Evolutionary conservation across 2,113 vertebrate species (phyloP).

Genomic region (Terrapene triunguis): DNA sequence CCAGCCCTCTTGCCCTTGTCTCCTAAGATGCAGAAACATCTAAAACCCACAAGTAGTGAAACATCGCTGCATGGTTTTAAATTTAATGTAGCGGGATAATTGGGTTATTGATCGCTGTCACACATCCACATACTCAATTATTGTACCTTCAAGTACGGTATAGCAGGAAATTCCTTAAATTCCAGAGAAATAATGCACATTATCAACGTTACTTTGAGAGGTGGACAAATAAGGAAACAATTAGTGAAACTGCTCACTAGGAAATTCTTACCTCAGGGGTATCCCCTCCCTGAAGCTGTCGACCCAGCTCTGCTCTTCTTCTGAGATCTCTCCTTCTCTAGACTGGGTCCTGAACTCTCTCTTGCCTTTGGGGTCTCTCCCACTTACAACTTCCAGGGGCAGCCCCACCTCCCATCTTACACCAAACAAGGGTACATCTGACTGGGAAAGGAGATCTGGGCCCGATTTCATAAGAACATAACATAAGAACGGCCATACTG

Average conservation of each 20-base stretch:
- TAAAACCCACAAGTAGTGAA: constrained; percentile 67
- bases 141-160: background rate
- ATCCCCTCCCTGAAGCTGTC: background rate
- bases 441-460: too few species aligned
- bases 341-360: background rate
- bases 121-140: constrained; percentile 12
- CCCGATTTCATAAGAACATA: too few species aligned
- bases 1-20: constrained; percentile 38
- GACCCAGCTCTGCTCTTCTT: background rate
- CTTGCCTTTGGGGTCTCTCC: background rate
- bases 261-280: background rate
- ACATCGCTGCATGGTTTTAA: constrained; percentile 48
- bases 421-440: too few species aligned
- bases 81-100: constrained; percentile 52
- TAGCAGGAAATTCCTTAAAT: constrained; percentile 37
- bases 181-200: constrained; percentile 33
- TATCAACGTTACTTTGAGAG: constrained; percentile 52
- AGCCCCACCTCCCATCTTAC: too few species aligned
- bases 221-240: constrained; percentile 34
- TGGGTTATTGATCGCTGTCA: constrained; percentile 53
- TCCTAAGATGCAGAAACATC: constrained; percentile 30
- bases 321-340: background rate
- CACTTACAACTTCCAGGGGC: background rate
- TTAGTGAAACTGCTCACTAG: constrained; percentile 30
- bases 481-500: too few species aligned